These are phyloP conservation scores for Ramphastos sulfuratus DNA, from an alignment of 2,113 vertebrate species.

Conservation along the genomic window DNA sequence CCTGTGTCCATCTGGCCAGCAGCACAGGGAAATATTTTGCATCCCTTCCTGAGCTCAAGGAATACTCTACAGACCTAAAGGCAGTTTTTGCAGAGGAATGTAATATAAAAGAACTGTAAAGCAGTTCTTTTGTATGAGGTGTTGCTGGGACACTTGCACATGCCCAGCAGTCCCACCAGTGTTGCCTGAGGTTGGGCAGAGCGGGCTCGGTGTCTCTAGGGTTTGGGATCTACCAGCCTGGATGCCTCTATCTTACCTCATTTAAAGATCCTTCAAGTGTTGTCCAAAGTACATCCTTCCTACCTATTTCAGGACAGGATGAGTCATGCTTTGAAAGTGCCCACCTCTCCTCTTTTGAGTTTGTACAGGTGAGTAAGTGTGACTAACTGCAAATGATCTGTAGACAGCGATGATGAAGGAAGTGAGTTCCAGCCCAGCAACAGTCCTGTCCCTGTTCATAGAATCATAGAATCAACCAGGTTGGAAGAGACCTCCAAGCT, in stretches of 20 bases:
- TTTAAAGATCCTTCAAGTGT: background rate
- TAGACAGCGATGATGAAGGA: background rate
- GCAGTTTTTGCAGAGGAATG: background rate
- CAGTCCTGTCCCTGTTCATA: background rate
- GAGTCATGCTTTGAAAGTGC: background rate
- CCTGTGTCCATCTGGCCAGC: rapidly evolving
- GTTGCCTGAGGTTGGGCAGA: rapidly evolving
- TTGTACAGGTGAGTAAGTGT: background rate
- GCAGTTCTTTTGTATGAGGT: background rate
- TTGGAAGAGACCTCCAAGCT: too few species aligned
- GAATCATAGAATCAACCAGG: too few species aligned
- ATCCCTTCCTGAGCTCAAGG: background rate
- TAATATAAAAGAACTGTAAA: background rate
- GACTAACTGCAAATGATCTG: background rate
- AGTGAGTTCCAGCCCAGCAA: background rate
- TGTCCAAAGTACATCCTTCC: background rate
- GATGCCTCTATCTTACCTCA: background rate
- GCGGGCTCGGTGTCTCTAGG: background rate
- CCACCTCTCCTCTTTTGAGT: background rate
- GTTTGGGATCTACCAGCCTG: background rate
- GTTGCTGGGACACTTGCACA: background rate
- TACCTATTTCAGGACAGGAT: background rate
- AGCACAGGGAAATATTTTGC: rapidly evolving
- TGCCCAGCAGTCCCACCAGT: background rate
- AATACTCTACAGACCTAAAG: background rate